Base-by-base conservation (phyloP, 35 echinoderm and acorn worm genomes). In the Holothuria glaberrima region DNA sequence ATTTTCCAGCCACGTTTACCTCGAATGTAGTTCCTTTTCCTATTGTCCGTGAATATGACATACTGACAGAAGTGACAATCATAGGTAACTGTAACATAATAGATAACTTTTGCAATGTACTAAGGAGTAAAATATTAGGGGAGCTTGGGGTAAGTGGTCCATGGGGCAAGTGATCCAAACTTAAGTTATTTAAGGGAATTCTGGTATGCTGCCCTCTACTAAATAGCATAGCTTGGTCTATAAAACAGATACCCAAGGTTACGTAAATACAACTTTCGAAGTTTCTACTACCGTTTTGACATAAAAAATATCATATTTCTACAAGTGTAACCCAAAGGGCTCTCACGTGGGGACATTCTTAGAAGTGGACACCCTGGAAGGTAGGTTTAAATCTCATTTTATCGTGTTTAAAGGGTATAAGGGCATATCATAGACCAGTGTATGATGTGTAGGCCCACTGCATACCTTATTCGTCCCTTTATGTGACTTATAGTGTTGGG, bases 101-200 rank as follows among this genome's bases (percentile, higher is more conserved):
- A n/a, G n/a, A n/a, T n/a, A n/a, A n/a, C n/a, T n/a, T n/a, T n/a
- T n/a, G n/a, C n/a, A n/a, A n/a, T n/a, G n/a, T n/a, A n/a, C n/a
- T n/a, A n/a, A n/a, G n/a, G n/a, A n/a, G n/a, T n/a, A n/a, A n/a
- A n/a, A n/a, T n/a, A n/a, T n/a, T 77, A 77, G 73, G 73, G 73
- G 73, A 78, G 73, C 31, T 36, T 78, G 73, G 0, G 73, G 73
- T 78, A 78, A 78, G 32, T 78, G 73, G 45, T 44, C 73, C 73
- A 78, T 50, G 73, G 73, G 73, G 73, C 24, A 78, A 78, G 73
- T 78, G 73, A 34, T 35, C 73, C 73, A 78, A 78, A 78, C 27
- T 50, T 35, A 44, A 32, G 31, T 6, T 78, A 44, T 32, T 32
- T 78, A 28, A 33, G 31, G 21, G 16, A 78, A 33, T 78, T 44